phyloP scores from a whole-genome alignment of 1,140 invertebrate genomes.

The Drosophila arawakana region DNA sequence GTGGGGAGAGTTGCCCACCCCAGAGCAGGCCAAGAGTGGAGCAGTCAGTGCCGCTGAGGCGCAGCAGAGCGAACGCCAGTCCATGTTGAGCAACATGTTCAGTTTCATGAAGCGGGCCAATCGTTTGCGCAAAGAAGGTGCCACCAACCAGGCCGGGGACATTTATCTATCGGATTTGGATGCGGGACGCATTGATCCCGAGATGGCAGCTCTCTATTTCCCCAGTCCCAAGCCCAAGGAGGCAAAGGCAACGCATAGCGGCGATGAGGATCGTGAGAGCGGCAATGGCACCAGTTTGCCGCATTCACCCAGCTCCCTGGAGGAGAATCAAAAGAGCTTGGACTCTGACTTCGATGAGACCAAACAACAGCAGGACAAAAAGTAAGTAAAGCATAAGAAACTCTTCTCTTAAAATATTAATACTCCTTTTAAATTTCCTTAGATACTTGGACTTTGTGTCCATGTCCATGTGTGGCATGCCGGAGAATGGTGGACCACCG shows the following conservation, averaged over 20 bases:
- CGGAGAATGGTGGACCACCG: slow-evolving; percentile 86
- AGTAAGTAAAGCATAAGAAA: slow-evolving; percentile 84
- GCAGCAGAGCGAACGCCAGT: slow-evolving; percentile 87
- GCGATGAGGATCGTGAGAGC: slow-evolving; percentile 97
- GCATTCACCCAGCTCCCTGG: slow-evolving; percentile 94
- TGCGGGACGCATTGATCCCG: slow-evolving; percentile 94
- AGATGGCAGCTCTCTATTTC: slow-evolving; percentile 95
- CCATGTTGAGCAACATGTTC: slow-evolving; percentile 95
- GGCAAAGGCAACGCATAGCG: slow-evolving; percentile 53
- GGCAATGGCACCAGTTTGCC: slow-evolving; percentile 97
- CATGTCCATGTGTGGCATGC: slow-evolving; percentile 93
- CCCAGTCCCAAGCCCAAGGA: slow-evolving; percentile 85
- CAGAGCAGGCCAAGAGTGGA: slow-evolving; percentile 74
- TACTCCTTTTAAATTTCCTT: background rate
- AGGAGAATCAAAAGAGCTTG: slow-evolving; percentile 89
- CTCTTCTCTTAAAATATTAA: too few relatives aligned
- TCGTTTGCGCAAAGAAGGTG: slow-evolving; percentile 89
- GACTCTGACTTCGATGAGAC: slow-evolving; percentile 93
- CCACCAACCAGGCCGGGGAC: slow-evolving; percentile 89
- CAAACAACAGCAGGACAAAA: slow-evolving; percentile 87
- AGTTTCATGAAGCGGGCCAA: slow-evolving; percentile 95
- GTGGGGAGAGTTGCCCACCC: slow-evolving; percentile 97
- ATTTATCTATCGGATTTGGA: slow-evolving; percentile 97
- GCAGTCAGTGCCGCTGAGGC: slow-evolving; percentile 67
- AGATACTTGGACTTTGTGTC: slow-evolving; percentile 87